Conservation (phyloP, 2,888 invertebrate species). For the Epinotia brunnichana region DNA sequence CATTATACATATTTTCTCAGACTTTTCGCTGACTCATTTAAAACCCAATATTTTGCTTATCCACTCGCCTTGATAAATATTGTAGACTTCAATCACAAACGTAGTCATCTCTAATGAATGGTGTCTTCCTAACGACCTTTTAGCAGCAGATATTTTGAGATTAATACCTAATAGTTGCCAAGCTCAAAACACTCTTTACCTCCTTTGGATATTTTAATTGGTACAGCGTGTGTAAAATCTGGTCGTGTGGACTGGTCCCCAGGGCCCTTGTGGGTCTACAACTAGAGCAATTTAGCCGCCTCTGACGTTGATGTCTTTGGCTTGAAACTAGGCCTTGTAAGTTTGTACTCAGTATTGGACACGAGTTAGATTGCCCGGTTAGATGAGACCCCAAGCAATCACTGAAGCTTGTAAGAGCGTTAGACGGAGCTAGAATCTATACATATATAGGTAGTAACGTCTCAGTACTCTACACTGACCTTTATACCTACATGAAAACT, state of each 20-base stretch:
- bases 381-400: conserved; percentile 13
- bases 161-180: too few species aligned
- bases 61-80: too few species aligned
- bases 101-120: too few species aligned
- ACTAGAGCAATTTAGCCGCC: conserved; percentile 22
- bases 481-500: too few species aligned
- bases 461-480: too few species aligned
- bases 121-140: too few species aligned
- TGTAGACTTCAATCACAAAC: too few species aligned
- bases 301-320: conserved; percentile 19
- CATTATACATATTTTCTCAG: too few species aligned
- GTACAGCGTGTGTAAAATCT: conserved; percentile 9
- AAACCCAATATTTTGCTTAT: too few species aligned
- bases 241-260: background rate
- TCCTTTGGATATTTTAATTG: background rate
- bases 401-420: background rate
- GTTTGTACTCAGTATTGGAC: conserved; percentile 27
- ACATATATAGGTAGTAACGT: background rate
- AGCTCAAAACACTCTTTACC: too few species aligned
- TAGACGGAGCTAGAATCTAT: background rate
- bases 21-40: too few species aligned
- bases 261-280: background rate
- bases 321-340: conserved; percentile 12
- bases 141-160: too few species aligned
- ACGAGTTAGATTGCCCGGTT: conserved; percentile 24